A percentile compares a stretch with the other conserved stretches of the same genome.
phyloP scores from a whole-genome alignment of 1,140 invertebrate genomes.

The Episyrphus balteatus region DNA sequence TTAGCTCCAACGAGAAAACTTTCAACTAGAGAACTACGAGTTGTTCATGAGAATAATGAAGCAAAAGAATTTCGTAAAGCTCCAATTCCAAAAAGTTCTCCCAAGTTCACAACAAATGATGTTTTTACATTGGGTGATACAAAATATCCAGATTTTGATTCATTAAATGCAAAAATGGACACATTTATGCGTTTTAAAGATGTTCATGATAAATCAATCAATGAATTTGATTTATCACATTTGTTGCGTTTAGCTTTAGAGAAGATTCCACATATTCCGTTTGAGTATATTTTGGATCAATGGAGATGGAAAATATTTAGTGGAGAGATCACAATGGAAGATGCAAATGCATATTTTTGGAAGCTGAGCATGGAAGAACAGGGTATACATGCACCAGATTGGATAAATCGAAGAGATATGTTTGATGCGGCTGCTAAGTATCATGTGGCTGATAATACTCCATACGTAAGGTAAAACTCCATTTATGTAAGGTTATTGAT shows the following conservation, averaged over 20 bases:
- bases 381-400: slow-evolving; percentile 46
- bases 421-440: slow-evolving; percentile 63
- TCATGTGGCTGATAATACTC: slow-evolving; percentile 57
- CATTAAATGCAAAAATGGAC: not conserved
- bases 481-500: too few species aligned
- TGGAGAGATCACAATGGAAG: slow-evolving; percentile 39
- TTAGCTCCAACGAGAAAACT: slow-evolving; percentile 6
- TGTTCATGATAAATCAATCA: not conserved
- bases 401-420: slow-evolving; percentile 40
- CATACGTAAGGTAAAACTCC: slow-evolving; percentile 49
- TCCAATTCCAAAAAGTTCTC: not conserved
- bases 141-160: not conserved
- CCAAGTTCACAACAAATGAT: not conserved
- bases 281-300: slow-evolving; percentile 58
- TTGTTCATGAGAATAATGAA: slow-evolving; percentile 2
- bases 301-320: slow-evolving; percentile 67
- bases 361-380: slow-evolving; percentile 45
- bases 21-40: not conserved
- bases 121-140: not conserved
- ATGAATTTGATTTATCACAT: slow-evolving; percentile 3
- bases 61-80: not conserved
- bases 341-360: slow-evolving; percentile 58
- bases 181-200: not conserved
- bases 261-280: slow-evolving; percentile 66
- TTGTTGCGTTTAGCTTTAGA: slow-evolving; percentile 52